phyloP scores from a whole-genome alignment of 2,113 vertebrate genomes.

The western clawed frog (Xenopus tropicalis) region UCB_Xtro_10.0 CM004446.2:84072501-84073000 shows the following conservation, averaged over 20 bases:
- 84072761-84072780: neutral
- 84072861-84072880: too few relatives aligned
- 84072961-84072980: too few relatives aligned
- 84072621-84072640: constrained; percentile 50
- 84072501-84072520: constrained; percentile 44
- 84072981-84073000: too few relatives aligned
- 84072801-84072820: too few relatives aligned
- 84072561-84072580: constrained; percentile 48
- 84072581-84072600: constrained; percentile 37
- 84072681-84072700: constrained; percentile 46
- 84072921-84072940: too few relatives aligned
- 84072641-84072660: constrained; percentile 49
- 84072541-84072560: constrained; percentile 45
- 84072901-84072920: too few relatives aligned
- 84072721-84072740: constrained; percentile 41
- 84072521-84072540: constrained; percentile 25
- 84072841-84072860: too few relatives aligned
- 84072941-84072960: too few relatives aligned
- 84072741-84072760: neutral
- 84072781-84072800: neutral
- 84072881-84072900: too few relatives aligned
- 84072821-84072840: too few relatives aligned
- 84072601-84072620: constrained; percentile 40
- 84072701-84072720: constrained; percentile 41
- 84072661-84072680: constrained; percentile 47